phyloP scores from a whole-genome alignment of 2,113 vertebrate genomes.

The mouse (Mus musculus) region DNA sequence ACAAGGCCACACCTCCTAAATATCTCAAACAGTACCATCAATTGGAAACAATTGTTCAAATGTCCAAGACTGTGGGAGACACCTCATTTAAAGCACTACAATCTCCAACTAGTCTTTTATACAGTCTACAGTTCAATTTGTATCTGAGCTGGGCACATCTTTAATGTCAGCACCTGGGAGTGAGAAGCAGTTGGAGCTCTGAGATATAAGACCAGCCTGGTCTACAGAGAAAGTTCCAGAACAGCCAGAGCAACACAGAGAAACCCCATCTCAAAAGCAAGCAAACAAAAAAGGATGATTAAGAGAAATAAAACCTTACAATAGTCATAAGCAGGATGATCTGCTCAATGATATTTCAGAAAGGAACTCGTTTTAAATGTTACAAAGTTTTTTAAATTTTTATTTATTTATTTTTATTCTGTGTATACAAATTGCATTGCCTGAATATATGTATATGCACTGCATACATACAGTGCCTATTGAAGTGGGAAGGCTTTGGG shows the following conservation, averaged over 20 bases:
- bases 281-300: neutral
- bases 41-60: neutral
- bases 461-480: neutral
- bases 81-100: neutral
- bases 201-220: neutral
- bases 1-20: neutral
- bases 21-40: neutral
- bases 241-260: neutral
- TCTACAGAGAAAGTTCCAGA: neutral
- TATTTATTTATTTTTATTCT: neutral
- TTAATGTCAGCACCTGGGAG: neutral
- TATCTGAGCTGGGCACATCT: neutral
- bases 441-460: neutral
- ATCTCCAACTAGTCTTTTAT: neutral
- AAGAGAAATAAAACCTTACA: constrained; percentile 18
- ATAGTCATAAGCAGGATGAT: neutral
- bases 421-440: neutral
- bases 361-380: constrained; percentile 28
- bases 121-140: neutral
- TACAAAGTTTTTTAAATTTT: neutral
- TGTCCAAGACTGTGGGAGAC: neutral
- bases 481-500: neutral
- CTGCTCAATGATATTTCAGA: neutral
- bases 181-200: neutral
- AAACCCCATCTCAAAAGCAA: neutral